Conservation (phyloP, 2,888 invertebrate species). For the Aspidiotus destructor region DNA sequence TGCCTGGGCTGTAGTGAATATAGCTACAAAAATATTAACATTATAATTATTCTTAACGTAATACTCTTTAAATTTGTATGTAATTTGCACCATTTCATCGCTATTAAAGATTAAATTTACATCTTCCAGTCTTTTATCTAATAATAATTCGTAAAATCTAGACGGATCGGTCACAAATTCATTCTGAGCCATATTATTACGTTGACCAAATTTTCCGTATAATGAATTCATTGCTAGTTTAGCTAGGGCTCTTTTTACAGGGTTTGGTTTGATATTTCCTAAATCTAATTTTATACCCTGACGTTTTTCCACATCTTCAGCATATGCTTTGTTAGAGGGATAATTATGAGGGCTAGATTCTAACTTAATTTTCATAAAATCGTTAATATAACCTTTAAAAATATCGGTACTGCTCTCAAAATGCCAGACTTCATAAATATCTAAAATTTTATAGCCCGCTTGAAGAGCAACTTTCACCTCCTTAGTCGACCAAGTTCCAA, state of each 20-base stretch:
- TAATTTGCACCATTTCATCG: conserved; percentile 13
- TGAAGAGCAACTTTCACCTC: background rate
- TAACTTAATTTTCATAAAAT: conserved; percentile 28
- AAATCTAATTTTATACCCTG: conserved; percentile 36
- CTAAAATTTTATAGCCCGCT: background rate
- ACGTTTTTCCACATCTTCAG: conserved; percentile 35
- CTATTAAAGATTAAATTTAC: conserved; percentile 14
- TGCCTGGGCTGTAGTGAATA: background rate
- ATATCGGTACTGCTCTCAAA: background rate
- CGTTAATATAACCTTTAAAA: conserved; percentile 4
- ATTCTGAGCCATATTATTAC: conserved; percentile 40
- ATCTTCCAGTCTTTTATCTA: conserved; percentile 5
- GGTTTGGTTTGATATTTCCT: conserved; percentile 36
- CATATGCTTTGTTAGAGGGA: conserved; percentile 34
- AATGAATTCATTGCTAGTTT: conserved; percentile 37
- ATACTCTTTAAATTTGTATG: conserved; percentile 21
- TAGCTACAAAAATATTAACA: conserved; percentile 2
- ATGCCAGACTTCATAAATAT: conserved; percentile 10
- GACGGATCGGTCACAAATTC: conserved; percentile 35
- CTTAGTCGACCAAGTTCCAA: background rate
- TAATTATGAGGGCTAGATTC: conserved; percentile 10
- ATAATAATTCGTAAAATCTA: conserved; percentile 20
- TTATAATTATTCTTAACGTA: background rate
- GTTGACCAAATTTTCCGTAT: conserved; percentile 38
- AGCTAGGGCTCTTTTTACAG: conserved; percentile 36